phyloP scores from a whole-genome alignment of 2,888 invertebrate genomes.

The Polietes domitor region DNA sequence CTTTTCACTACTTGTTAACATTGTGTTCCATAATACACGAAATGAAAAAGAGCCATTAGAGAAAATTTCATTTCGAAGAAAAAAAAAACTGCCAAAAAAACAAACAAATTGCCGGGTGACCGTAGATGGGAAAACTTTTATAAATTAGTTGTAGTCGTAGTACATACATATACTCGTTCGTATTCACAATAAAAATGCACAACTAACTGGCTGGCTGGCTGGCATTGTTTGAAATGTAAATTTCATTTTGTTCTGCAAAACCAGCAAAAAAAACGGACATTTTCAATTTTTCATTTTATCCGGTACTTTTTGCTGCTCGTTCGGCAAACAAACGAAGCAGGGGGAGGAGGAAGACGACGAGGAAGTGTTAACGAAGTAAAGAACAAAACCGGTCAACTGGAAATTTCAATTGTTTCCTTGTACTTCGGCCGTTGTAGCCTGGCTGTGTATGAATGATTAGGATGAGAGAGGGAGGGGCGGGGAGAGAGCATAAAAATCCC shows the following conservation, averaged over 20 bases:
- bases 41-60: not conserved
- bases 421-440: not conserved
- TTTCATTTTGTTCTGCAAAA: constrained; percentile 6
- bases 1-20: constrained; percentile 9
- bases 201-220: not conserved
- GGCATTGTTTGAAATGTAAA: constrained; percentile 12
- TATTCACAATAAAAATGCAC: constrained; percentile 4
- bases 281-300: constrained; percentile 11
- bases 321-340: not conserved
- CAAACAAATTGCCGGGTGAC: constrained; percentile 36
- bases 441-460: not conserved
- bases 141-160: constrained; percentile 33
- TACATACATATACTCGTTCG: too few relatives aligned
- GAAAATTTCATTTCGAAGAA: not conserved
- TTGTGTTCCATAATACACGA: not conserved
- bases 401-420: constrained; percentile 15
- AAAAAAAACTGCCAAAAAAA: not conserved
- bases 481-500: not conserved
- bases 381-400: constrained; percentile 15
- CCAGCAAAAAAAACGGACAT: not conserved
- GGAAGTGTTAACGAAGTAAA: not conserved
- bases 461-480: not conserved
- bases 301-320: not conserved
- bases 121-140: constrained; percentile 34
- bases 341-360: not conserved